Conservation (phyloP, 2,888 invertebrate species). For the Eustalomyia histrio region DNA sequence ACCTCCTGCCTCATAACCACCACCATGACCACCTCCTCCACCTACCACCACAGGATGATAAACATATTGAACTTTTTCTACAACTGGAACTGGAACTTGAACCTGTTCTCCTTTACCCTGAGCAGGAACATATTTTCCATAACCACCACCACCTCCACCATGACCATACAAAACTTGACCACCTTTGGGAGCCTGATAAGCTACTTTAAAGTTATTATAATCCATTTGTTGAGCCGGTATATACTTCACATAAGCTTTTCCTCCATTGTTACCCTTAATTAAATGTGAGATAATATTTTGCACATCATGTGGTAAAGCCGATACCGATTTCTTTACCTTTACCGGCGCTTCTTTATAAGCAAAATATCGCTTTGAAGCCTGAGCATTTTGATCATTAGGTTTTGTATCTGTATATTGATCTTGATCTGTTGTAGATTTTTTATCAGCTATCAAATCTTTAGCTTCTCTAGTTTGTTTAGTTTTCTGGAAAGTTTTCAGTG, state of each 20-base stretch:
- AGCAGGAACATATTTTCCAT: conserved; percentile 54
- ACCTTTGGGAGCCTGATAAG: conserved; percentile 54
- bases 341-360: conserved; percentile 70
- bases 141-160: conserved; percentile 42
- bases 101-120: conserved; percentile 59
- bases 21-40: conserved; percentile 25
- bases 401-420: background rate
- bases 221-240: conserved; percentile 71
- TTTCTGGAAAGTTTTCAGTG: conserved; percentile 65
- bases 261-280: conserved; percentile 70
- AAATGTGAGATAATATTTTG: conserved; percentile 75
- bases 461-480: conserved; percentile 57
- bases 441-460: conserved; percentile 50
- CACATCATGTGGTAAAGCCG: conserved; percentile 73
- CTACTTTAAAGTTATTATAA: conserved; percentile 68
- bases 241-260: conserved; percentile 74
- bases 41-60: conserved; percentile 67
- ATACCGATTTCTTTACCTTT: conserved; percentile 73
- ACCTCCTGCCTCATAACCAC: conserved; percentile 25
- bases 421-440: background rate
- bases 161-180: conserved; percentile 39
- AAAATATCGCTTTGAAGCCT: conserved; percentile 72
- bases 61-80: conserved; percentile 74
- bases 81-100: conserved; percentile 73
- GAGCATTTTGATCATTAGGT: conserved; percentile 59